phyloP scores from a whole-genome alignment of 2,888 invertebrate species.

The Amaurobius ferox region DNA sequence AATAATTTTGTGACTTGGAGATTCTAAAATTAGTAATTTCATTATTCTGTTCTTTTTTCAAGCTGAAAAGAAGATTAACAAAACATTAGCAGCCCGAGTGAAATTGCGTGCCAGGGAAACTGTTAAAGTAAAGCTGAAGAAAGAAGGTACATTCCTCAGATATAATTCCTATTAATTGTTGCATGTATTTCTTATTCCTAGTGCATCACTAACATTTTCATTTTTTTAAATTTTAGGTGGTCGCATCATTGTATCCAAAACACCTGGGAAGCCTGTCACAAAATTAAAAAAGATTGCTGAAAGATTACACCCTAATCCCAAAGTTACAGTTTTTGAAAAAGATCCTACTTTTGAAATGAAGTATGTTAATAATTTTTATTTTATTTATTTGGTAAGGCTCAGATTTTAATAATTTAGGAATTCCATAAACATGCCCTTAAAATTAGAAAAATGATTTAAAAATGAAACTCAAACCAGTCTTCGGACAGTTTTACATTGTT shows the following conservation, averaged over 20 bases:
- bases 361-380: too few species aligned
- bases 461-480: too few species aligned
- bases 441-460: too few species aligned
- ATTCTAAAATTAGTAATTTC: too few species aligned
- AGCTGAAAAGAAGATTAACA: constrained; percentile 52
- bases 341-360: constrained; percentile 78
- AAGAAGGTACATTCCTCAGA: constrained; percentile 45
- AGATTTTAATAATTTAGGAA: too few species aligned
- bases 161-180: not conserved
- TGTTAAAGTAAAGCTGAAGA: constrained; percentile 66
- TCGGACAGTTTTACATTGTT: too few species aligned
- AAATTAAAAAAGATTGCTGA: constrained; percentile 64
- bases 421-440: too few species aligned
- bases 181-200: not conserved
- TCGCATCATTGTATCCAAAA: constrained; percentile 56
- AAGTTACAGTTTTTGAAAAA: constrained; percentile 77
- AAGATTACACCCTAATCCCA: constrained; percentile 77
- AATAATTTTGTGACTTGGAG: too few species aligned
- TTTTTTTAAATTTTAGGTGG: constrained; percentile 32
- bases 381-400: too few species aligned
- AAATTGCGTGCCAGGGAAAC: constrained; percentile 64
- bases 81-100: constrained; percentile 61
- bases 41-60: too few species aligned
- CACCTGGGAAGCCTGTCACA: constrained; percentile 54
- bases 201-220: not conserved